Evolutionary conservation across 2,113 vertebrate species (phyloP), one percentile per base, ranked within the genome.

Genomic region (Poeciliopsis occidentalis): DNA sequence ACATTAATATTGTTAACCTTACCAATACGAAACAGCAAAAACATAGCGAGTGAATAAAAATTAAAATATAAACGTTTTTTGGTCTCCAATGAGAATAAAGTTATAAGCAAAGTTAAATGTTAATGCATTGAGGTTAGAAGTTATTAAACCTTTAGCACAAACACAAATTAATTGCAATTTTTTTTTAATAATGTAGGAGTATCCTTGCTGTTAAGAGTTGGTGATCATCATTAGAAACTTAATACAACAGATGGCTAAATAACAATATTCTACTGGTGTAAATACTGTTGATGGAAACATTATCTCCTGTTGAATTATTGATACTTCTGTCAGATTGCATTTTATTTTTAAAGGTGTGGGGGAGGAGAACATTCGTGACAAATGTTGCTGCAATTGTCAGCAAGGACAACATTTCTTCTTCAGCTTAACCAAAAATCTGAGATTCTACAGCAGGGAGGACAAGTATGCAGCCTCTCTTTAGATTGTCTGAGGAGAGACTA

Each of bases 61-160:
- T 71, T 85, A 8, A 34, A 60, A 15, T 30, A 29, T 32, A 27
- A 82, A 27, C 41, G 27, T 26, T 44, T 24, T 26, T 75, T 64
- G 37, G 64, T 31, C 67, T 30, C n/a, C 30, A 10, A 39, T n/a
- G 32, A 37, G 31, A 57, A 13, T 44, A 65, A 27, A 51, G 5
- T 4, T 26, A 60, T n/a, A 64, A 69, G 24, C 12, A 62, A 22
- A 61, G 34, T 62, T 10, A 69, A 1, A 24, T 32, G 54, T 29
- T 24, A 29, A 60, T 37, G 31, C 22, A 26, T 34, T 69, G 32
- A 67, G 11, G 64, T 22, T 31, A 60, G 6, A 41, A 75, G 44
- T 4, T 12, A 68, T 15, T 66, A 24, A 26, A 66, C 0, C 2
- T 13, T 5, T 4, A 26, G 29, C 32, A n/a, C 31, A 27, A 29